phyloP scores from a whole-genome alignment of 2,888 invertebrate species.

The Drosophila quinaria region DNA sequence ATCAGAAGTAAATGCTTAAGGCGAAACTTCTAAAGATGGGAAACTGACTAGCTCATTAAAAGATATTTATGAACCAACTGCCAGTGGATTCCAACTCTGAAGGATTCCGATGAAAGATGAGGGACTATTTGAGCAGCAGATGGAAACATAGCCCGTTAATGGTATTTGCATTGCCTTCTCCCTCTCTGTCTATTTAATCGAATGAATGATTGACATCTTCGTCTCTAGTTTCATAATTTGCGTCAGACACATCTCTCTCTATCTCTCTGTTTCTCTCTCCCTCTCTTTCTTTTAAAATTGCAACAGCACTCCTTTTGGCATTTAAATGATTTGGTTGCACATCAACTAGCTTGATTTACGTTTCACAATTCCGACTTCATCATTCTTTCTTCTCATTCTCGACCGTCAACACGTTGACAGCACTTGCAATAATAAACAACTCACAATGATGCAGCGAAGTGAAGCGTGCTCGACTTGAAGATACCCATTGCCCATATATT shows the following conservation, averaged over 20 bases:
- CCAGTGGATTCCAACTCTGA: background rate
- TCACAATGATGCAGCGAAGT: background rate
- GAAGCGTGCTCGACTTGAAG: background rate
- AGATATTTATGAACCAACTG: conserved; percentile 2
- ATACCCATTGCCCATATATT: background rate
- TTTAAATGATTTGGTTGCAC: conserved; percentile 41
- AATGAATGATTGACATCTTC: conserved; percentile 17
- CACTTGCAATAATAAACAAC: conserved; percentile 40
- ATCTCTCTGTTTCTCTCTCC: background rate
- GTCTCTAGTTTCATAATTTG: background rate
- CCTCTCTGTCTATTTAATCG: conserved; percentile 3
- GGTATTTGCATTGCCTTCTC: conserved; percentile 3
- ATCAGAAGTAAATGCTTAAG: conserved; percentile 4
- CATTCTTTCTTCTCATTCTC: conserved; percentile 3
- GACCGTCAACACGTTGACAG: conserved; percentile 33
- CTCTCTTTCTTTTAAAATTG: background rate
- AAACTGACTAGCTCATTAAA: conserved; percentile 10
- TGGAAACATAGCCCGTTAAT: background rate
- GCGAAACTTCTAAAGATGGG: background rate
- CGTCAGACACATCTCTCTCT: background rate
- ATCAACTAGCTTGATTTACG: conserved; percentile 47
- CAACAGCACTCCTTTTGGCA: conserved; percentile 19
- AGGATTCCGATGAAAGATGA: background rate
- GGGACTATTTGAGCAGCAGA: background rate
- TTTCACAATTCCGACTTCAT: conserved; percentile 9